These are phyloP conservation scores for Erythrocebus patas DNA, from an alignment of 2,113 vertebrate genomes.

Conservation along the genomic window DNA sequence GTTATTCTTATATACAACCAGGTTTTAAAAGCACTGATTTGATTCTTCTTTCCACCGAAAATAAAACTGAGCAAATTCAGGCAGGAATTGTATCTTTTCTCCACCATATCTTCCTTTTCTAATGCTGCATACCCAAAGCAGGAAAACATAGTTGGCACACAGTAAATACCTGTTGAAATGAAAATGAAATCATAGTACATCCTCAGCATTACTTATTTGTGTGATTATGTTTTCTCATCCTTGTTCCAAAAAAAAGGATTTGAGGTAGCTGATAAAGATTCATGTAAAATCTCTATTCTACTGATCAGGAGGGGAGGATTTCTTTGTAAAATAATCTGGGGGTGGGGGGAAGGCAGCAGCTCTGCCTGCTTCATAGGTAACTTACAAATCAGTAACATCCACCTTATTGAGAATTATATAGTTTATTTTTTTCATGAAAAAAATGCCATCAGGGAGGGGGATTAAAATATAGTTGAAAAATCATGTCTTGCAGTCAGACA, in stretches of 20 bases:
- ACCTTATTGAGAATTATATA: not conserved
- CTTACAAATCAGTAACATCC: not conserved
- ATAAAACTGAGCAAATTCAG: conserved; percentile 21
- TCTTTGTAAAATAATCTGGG: not conserved
- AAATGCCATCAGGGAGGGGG: not conserved
- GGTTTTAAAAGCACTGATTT: conserved; percentile 39
- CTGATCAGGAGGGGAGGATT: not conserved
- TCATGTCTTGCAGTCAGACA: not conserved
- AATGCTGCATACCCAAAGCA: not conserved
- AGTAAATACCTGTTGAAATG: not conserved
- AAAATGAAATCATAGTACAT: not conserved
- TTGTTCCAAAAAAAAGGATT: not conserved
- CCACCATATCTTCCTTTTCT: not conserved
- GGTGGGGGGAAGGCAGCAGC: not conserved
- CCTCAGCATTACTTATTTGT: not conserved
- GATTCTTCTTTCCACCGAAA: not conserved
- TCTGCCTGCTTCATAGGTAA: not conserved
- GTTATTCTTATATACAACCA: conserved; percentile 33
- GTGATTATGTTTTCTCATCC: not conserved
- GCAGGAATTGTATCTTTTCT: not conserved
- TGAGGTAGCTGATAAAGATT: not conserved
- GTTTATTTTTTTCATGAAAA: not conserved
- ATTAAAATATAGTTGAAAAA: not conserved
- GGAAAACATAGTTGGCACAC: not conserved
- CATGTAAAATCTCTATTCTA: not conserved